Conservation (phyloP, 2,888 invertebrate species). For the Ceriagrion tenellum region DNA sequence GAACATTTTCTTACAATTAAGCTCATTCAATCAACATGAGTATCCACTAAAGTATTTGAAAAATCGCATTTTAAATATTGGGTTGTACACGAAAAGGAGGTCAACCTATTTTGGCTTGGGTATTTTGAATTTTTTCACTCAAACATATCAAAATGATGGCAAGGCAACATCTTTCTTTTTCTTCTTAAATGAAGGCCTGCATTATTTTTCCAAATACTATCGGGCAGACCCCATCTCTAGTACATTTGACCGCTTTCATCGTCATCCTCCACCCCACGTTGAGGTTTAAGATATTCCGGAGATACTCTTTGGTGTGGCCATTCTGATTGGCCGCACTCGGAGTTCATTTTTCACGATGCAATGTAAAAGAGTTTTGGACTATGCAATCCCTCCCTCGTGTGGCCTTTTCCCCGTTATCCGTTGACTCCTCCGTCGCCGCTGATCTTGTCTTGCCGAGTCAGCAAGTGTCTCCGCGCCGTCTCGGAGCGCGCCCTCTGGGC, state of each 20-base stretch:
- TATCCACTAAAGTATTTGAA: not conserved
- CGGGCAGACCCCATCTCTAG: too few species aligned
- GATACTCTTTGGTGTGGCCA: too few species aligned
- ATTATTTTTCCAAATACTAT: too few species aligned
- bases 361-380: too few species aligned
- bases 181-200: too few species aligned
- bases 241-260: too few species aligned
- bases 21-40: not conserved
- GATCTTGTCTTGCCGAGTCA: slow-evolving; percentile 88
- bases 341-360: too few species aligned
- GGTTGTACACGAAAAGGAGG: not conserved
- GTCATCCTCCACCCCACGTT: too few species aligned
- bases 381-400: too few species aligned
- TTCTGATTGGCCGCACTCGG: not conserved
- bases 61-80: not conserved
- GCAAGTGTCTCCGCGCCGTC: slow-evolving; percentile 86
- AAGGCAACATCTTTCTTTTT: too few species aligned
- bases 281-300: too few species aligned
- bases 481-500: slow-evolving; percentile 78
- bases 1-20: not conserved
- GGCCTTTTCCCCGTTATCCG: not conserved
- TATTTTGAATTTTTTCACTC: not conserved
- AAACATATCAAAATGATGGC: too few species aligned
- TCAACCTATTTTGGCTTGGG: not conserved
- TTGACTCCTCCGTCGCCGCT: not conserved